phyloP scores from a whole-genome alignment of 1,140 invertebrate genomes.

The Zaprionus ghesquierei region DNA sequence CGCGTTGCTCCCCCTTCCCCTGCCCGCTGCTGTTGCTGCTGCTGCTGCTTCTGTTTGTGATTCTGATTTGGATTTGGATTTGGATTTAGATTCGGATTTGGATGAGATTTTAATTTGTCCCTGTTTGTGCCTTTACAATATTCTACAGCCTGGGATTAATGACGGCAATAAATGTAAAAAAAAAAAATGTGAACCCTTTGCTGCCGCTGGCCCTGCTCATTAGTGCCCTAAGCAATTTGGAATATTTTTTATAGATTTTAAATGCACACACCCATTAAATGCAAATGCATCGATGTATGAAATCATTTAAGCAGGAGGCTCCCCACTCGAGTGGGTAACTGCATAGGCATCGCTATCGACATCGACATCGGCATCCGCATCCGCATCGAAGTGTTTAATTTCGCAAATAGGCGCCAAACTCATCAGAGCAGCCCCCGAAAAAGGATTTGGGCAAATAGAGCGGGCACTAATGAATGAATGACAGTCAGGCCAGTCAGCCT shows the following conservation, averaged over 20 bases:
- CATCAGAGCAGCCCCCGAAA: constrained; percentile 14
- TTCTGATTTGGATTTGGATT: constrained; percentile 10
- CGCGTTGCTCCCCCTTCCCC: constrained; percentile 6
- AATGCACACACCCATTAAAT: not conserved
- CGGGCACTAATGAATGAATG: constrained; percentile 55
- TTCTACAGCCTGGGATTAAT: not conserved
- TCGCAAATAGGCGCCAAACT: constrained; percentile 30
- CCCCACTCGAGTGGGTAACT: not conserved
- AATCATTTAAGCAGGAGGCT: not conserved
- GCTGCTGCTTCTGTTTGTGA: constrained; percentile 4
- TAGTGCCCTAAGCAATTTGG: not conserved
- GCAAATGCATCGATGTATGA: not conserved
- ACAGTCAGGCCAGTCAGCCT: not conserved
- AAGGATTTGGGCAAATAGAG: constrained; percentile 29
- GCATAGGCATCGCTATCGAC: no score
- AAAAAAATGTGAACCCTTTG: not conserved
- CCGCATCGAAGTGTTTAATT: constrained; percentile 35
- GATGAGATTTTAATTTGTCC: not conserved
- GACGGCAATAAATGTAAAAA: not conserved
- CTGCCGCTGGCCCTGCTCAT: no score
- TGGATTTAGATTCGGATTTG: not conserved
- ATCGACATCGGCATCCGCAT: not conserved
- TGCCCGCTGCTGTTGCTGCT: not conserved
- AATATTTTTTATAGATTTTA: not conserved
- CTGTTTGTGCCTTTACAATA: not conserved